Evolutionary conservation across 2,797 vertebrate species (phyloP), one percentile per base, ranked within the genome.

Genomic region (Meriones psammophilus): DNA sequence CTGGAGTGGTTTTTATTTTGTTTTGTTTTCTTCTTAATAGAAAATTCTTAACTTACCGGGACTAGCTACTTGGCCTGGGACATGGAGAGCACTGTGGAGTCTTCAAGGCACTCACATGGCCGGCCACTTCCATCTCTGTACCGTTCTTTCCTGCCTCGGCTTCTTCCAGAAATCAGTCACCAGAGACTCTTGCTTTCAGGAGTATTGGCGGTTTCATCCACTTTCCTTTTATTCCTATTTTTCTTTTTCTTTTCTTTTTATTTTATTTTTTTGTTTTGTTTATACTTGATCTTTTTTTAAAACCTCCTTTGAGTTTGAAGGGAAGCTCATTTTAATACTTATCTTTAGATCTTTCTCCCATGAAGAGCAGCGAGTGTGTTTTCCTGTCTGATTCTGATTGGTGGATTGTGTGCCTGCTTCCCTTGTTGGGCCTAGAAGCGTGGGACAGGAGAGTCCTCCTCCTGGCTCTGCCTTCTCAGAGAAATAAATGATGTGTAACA

Each of bases 101-200:
- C 96, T 81, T 76, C 0, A 0, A 96, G 97, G 97, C 97, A 74
- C 76, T 50, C 96, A 93, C 74, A 96, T 97, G 97, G 97, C 98
- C 95, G 96, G 97, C 96, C 97, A 96, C 97, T 62, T 92, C 36
- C 62, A 54, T 73, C 95, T 94, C 85, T 42, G 85, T 39, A 74
- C 97, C 97, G 79, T 62, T 97, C 97, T 98, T 91, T 97, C 97
- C 94, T 92, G 89, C 94, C 92, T 93, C 74, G 69, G 94, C 98
- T 94, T 0, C 97, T 96, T 97, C 97, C 96, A 89, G 96, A 96
- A 93, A 76, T 89, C 80, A 3, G 12, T 84, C 93, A 73, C 74
- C 95, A 15, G 84, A 96, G 96, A 97, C 94, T 91, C 62, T 87
- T 95, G 26, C 46, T 12, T 95, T 97, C 54, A 91, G 92, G 95